These are phyloP conservation scores for Ametastegia equiseti DNA, from an alignment of 2,888 invertebrate species.

Conservation along the genomic window DNA sequence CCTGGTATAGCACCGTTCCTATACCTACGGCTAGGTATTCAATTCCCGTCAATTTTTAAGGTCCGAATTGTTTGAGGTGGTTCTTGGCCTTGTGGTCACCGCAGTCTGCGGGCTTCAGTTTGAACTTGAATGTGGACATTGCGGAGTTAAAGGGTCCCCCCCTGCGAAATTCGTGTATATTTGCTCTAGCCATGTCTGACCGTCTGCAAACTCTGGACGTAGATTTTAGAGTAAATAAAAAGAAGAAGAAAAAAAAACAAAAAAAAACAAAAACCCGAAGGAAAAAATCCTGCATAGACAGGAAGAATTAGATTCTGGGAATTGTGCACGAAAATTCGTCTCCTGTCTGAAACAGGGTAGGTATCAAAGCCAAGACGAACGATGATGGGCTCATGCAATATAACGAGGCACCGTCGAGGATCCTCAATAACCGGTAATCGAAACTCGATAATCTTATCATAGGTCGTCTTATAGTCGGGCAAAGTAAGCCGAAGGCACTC, in stretches of 20 bases:
- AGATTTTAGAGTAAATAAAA: constrained; percentile 9
- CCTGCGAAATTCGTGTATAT: not conserved
- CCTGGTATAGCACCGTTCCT: no score
- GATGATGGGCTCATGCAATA: not conserved
- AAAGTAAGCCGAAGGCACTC: not conserved
- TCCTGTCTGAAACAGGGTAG: not conserved
- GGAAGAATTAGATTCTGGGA: not conserved
- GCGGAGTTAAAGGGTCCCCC: constrained; percentile 28
- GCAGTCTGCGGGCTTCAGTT: not conserved
- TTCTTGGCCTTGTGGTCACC: not conserved
- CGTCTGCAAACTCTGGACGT: constrained; percentile 54
- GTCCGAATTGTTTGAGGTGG: not conserved
- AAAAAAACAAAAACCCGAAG: not conserved
- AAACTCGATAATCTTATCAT: constrained; percentile 28
- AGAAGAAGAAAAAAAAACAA: no score
- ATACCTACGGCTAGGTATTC: no score
- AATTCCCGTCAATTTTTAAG: no score
- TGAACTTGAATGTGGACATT: constrained; percentile 42
- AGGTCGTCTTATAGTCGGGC: constrained; percentile 12
- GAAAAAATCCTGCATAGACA: not conserved
- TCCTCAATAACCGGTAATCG: constrained; percentile 17
- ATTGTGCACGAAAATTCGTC: not conserved
- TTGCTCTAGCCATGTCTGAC: constrained; percentile 49
- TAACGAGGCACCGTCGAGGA: no score
- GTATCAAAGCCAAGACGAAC: not conserved